phyloP scores from a whole-genome alignment of 1,140 invertebrate species.

The Brachionus paranguensis region DNA sequence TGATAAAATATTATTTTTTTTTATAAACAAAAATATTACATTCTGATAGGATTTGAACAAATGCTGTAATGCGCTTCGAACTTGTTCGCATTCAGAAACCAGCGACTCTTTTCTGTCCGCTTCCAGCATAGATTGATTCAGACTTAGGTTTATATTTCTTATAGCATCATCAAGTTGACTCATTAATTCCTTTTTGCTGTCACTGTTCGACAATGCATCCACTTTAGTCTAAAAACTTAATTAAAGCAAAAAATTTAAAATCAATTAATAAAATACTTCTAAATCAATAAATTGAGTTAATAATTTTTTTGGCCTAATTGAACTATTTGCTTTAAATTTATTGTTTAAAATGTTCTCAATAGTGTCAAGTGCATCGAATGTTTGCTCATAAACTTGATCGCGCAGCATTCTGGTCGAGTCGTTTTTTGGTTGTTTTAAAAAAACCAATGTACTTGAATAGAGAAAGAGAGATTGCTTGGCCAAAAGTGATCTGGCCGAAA shows the following conservation, averaged over 20 bases:
- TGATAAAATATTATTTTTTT: no score
- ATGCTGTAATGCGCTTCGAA: background rate
- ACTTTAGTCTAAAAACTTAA: background rate
- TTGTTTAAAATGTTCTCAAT: background rate
- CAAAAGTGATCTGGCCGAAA: background rate
- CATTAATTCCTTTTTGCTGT: background rate
- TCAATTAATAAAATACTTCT: background rate
- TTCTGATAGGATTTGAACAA: background rate
- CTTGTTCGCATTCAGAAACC: background rate
- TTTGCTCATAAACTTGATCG: slow-evolving; percentile 30
- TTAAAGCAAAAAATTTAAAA: background rate
- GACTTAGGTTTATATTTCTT: background rate
- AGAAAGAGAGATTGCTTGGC: slow-evolving; percentile 7
- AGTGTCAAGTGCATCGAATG: background rate
- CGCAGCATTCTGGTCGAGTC: background rate
- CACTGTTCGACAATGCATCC: background rate
- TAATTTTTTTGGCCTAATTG: background rate
- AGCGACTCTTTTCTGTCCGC: background rate
- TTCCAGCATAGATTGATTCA: background rate
- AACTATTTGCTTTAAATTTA: background rate
- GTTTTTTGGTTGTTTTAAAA: background rate
- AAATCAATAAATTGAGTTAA: background rate
- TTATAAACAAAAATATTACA: background rate
- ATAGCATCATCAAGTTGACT: background rate
- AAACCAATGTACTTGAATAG: background rate